Conservation (phyloP, 2,797 vertebrate genomes). For the Sylvia borin region DNA sequence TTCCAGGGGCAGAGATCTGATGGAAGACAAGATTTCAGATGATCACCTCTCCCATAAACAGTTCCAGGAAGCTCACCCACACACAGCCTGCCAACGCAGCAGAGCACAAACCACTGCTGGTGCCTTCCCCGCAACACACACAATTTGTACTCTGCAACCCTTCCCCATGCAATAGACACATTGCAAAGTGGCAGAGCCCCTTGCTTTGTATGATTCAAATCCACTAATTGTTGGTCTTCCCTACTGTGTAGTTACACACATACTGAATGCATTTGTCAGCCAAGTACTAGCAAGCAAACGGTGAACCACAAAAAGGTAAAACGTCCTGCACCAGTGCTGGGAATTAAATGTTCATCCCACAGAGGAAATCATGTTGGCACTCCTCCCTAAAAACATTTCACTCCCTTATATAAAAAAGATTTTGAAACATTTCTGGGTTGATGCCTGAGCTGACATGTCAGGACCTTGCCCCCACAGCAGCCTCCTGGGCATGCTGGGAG, state of each 20-base stretch:
- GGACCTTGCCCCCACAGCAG: background rate
- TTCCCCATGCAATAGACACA: background rate
- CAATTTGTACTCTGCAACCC: background rate
- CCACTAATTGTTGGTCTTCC: conserved; percentile 39
- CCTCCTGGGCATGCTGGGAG: background rate
- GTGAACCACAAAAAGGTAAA: conserved; percentile 42
- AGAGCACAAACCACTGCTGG: background rate
- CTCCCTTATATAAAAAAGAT: background rate
- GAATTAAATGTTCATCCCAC: background rate
- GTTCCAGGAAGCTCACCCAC: conserved; percentile 13
- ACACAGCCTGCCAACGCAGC: background rate
- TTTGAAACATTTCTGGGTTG: background rate
- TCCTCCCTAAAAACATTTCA: background rate
- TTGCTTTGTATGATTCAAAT: conserved; percentile 41
- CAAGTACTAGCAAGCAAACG: background rate
- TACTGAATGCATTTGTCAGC: conserved; percentile 41
- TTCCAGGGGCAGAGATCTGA: background rate
- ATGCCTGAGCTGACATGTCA: background rate
- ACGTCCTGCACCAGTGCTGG: background rate
- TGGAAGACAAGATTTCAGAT: conserved; percentile 5
- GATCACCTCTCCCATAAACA: background rate
- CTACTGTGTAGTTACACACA: background rate
- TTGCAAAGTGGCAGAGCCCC: conserved; percentile 9
- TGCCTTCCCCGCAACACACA: background rate
- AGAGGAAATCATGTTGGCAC: conserved; percentile 30